Base-by-base conservation (phyloP, 2,888 invertebrate species). In the Apoderus coryli region DNA sequence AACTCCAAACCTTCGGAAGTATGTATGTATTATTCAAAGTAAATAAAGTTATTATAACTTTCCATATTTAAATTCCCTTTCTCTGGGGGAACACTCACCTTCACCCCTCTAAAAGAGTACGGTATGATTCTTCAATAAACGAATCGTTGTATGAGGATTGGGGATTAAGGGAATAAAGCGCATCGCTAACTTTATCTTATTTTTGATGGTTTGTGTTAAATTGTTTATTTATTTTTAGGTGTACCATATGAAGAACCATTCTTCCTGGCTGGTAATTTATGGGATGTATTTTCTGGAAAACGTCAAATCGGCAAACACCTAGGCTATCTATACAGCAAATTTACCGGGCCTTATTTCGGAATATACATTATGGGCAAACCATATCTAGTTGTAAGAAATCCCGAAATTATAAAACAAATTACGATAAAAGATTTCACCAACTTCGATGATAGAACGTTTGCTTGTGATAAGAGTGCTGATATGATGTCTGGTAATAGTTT, bases 331-430 rank as follows among this genome's bases (percentile, higher is more conserved):
- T 58, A 59, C 41, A 44, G 46, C 33, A 46, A 44, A 38, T 47
- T 46, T 32, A 43, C 41, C 16, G 48, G 44, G 9, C 48, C 48
- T 1, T 59, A 52, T 38, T 50, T 62, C 10, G 65, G 65, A 2
- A 57, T 64, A 27, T 64, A 57, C 39, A 59, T 61, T 15, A 51
- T 62, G 31, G 57, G 61, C 34, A 60, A 59, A 33, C 65, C 64
- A 0, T 59, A 60, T 26, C 34, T 64, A 2, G 46, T 65, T 0
- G 36, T 64, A 1, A 46, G 61, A 4, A 58, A 57, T 38, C 61
- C 62, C 0, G 54, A 60, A 14, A 44, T 62, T 7, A 60, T 63
- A 22, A 63, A 61, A 40, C 51, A 53, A 10, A 46, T 63, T 16
- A 45, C 63, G 26, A 57, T 64, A 9, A 50, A 56, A 19, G 63